Evolutionary conservation across 2,888 invertebrate genomes (phyloP).

Genomic region (Ctenicera cuprea): DNA sequence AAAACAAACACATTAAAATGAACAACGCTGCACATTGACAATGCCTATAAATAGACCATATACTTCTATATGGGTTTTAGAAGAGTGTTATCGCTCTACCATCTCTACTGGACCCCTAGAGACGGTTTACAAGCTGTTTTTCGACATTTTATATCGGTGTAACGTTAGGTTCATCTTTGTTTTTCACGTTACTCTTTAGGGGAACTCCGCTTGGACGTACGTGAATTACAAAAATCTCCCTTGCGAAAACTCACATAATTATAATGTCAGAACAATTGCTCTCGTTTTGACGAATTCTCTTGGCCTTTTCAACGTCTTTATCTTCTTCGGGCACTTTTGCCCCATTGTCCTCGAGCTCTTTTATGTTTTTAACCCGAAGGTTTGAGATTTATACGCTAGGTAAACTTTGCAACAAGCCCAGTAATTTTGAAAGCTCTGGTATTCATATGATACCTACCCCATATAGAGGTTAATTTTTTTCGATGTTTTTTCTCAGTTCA

Average conservation of each 20-base stretch:
- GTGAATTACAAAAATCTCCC: conserved; percentile 28
- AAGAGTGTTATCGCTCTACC: conserved; percentile 60
- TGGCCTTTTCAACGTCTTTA: conserved; percentile 57
- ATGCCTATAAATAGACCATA: conserved; percentile 73
- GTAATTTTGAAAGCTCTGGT: not conserved
- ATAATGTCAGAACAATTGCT: conserved; percentile 59
- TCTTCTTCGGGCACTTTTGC: conserved; percentile 35
- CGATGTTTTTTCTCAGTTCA: not conserved
- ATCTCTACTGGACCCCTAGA: conserved; percentile 60
- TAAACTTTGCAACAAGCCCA: conserved; percentile 8
- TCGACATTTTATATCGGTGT: conserved; percentile 45
- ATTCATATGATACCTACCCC: not conserved
- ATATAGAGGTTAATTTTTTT: not conserved
- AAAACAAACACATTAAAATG: conserved; percentile 74
- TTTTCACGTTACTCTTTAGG: conserved; percentile 14
- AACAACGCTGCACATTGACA: conserved; percentile 73
- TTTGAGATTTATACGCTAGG: conserved; percentile 11
- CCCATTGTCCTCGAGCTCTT: conserved; percentile 6
- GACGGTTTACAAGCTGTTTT: conserved; percentile 60
- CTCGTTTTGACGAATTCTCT: conserved; percentile 55
- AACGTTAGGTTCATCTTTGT: conserved; percentile 32
- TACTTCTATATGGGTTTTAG: conserved; percentile 69
- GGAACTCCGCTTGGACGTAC: conserved; percentile 6
- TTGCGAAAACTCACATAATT: conserved; percentile 54
- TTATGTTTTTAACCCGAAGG: conserved; percentile 15